Conservation (phyloP, 2,888 invertebrate genomes). For the Thereva unica region DNA sequence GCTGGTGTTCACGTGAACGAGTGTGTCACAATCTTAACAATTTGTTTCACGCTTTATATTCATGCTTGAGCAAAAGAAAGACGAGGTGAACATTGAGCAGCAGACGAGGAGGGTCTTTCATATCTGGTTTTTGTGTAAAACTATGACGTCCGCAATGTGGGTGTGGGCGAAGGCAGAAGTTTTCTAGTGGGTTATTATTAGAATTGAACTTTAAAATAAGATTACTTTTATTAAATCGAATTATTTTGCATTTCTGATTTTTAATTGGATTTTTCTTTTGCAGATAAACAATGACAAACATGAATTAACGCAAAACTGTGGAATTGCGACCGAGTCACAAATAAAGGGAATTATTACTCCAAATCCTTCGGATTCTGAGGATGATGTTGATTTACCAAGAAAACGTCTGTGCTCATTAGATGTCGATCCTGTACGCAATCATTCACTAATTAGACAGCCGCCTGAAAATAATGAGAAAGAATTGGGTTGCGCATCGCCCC, state of each 20-base stretch:
- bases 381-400: slow-evolving; percentile 47
- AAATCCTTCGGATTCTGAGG: slow-evolving; percentile 84
- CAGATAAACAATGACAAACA: slow-evolving; percentile 7
- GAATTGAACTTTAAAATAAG: too few relatives aligned
- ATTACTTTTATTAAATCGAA: too few relatives aligned
- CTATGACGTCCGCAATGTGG: background rate
- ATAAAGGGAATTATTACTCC: slow-evolving; percentile 68
- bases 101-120: background rate
- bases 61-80: slow-evolving; percentile 1
- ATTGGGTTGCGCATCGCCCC: slow-evolving; percentile 37
- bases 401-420: slow-evolving; percentile 7
- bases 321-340: background rate
- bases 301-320: slow-evolving; percentile 11
- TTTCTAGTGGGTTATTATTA: too few relatives aligned
- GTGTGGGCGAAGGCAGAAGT: background rate
- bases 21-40: slow-evolving; percentile 49
- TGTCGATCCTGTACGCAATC: background rate
- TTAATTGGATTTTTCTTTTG: background rate
- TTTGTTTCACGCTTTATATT: background rate
- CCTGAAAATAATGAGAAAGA: slow-evolving; percentile 37
- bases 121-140: background rate
- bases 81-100: background rate
- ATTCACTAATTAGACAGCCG: slow-evolving; percentile 41
- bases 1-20: slow-evolving; percentile 83
- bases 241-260: too few relatives aligned